Percentiles rank a stretch among this genome's conserved stretches.
Evolutionary conservation across 1,140 invertebrate species (phyloP).

Genomic region (Thaumatotibia leucotreta): DNA sequence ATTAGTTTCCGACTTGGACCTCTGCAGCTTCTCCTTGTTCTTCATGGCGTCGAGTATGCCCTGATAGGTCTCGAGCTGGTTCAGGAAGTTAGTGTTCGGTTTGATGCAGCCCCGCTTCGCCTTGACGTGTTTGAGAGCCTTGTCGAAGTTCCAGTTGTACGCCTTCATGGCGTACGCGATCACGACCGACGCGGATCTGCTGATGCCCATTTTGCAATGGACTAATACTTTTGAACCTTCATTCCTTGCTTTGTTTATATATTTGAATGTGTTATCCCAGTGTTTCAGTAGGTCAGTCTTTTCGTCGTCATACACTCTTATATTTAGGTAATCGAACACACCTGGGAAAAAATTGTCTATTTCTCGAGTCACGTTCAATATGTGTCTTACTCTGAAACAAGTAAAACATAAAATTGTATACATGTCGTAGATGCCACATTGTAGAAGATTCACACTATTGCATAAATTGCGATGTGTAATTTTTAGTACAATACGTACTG

Average conservation of each 20-base stretch:
- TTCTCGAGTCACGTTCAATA: constrained; percentile 97
- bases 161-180: constrained; percentile 99
- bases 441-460: no score
- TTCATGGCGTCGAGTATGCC: constrained; percentile 97
- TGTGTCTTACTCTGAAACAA: constrained; percentile 91
- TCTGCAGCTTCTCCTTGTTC: constrained; percentile 93
- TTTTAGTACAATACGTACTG: no score
- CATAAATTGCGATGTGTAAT: no score
- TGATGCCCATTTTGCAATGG: constrained; percentile 99
- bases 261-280: constrained; percentile 98
- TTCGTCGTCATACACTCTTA: constrained; percentile 97
- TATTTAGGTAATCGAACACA: constrained; percentile 96
- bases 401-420: constrained; percentile 15
- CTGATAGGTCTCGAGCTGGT: constrained; percentile 96
- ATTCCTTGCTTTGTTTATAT: constrained; percentile 94
- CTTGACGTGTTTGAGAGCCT: constrained; percentile 93
- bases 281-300: constrained; percentile 96
- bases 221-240: constrained; percentile 95
- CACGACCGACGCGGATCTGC: constrained; percentile 97
- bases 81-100: constrained; percentile 95
- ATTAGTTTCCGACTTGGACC: constrained; percentile 95
- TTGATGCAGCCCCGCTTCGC: constrained; percentile 94
- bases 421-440: no score
- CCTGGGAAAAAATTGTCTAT: constrained; percentile 99
- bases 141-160: constrained; percentile 93